Conservation (phyloP, 2,888 invertebrate species). For the Notodonta ziczac region DNA sequence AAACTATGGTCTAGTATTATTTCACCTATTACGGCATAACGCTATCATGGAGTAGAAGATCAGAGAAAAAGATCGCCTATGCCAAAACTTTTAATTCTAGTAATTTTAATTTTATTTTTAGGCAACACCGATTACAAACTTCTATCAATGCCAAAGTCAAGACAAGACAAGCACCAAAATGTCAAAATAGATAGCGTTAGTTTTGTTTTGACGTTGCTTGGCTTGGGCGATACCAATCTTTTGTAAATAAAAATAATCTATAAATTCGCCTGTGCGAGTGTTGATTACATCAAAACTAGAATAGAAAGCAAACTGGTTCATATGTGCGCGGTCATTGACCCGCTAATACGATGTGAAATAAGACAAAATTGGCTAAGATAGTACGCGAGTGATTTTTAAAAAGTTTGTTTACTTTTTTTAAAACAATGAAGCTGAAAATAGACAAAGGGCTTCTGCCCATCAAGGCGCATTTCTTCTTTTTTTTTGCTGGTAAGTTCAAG, state of each 20-base stretch:
- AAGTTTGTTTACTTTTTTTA: constrained; percentile 1
- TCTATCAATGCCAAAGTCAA: background rate
- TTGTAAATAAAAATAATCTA: constrained; percentile 8
- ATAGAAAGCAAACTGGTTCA: constrained; percentile 33
- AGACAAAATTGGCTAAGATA: background rate
- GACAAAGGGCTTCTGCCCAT: constrained; percentile 90
- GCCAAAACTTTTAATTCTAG: too few relatives aligned
- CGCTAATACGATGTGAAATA: background rate
- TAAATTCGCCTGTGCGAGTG: background rate
- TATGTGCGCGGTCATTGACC: background rate
- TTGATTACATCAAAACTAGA: constrained; percentile 9
- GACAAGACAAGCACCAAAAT: too few relatives aligned
- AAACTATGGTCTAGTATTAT: too few relatives aligned
- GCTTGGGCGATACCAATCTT: background rate
- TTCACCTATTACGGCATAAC: too few relatives aligned
- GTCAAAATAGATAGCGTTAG: background rate
- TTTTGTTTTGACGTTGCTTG: background rate
- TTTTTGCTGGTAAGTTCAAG: constrained; percentile 91
- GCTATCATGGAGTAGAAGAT: too few relatives aligned
- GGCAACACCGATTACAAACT: background rate
- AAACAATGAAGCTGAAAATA: constrained; percentile 84
- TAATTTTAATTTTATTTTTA: background rate
- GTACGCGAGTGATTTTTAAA: constrained; percentile 3
- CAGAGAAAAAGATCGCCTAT: too few relatives aligned
- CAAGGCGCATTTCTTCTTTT: constrained; percentile 94